Percentiles rank a stretch among this genome's conserved stretches.
These are phyloP conservation scores for Alexandromys fortis DNA, from an alignment of 2,113 vertebrate species.

Conservation along the genomic window DNA sequence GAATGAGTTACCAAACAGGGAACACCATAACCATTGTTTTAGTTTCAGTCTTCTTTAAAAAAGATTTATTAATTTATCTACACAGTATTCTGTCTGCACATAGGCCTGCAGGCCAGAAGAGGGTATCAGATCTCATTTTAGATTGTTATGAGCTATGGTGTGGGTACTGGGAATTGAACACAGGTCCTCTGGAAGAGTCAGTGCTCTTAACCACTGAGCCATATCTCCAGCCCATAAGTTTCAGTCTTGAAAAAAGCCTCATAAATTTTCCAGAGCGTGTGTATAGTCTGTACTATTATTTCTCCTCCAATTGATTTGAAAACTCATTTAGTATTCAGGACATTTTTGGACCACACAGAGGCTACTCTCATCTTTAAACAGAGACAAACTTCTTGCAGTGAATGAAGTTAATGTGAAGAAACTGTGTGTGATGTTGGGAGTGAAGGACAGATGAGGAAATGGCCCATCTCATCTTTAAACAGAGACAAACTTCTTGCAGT, in stretches of 20 bases:
- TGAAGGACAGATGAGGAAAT: background rate
- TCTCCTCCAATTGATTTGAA: slow-evolving; percentile 11
- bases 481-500: background rate
- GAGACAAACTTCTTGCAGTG: background rate
- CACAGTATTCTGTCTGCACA: too few relatives aligned
- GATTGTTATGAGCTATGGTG: too few relatives aligned
- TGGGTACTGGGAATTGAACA: too few relatives aligned
- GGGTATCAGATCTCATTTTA: too few relatives aligned
- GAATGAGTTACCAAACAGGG: background rate
- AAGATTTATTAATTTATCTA: too few relatives aligned
- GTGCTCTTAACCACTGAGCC: too few relatives aligned
- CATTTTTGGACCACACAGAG: background rate
- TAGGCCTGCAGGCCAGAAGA: too few relatives aligned
- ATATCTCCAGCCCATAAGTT: too few relatives aligned
- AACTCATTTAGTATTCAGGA: background rate
- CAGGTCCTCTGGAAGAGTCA: too few relatives aligned
- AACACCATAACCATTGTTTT: background rate
- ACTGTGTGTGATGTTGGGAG: too few relatives aligned
- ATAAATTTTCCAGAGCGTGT: background rate
- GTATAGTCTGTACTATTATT: background rate
- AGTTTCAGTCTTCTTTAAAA: background rate
- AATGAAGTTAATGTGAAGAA: background rate
- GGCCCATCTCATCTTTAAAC: background rate
- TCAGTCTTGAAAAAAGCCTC: background rate
- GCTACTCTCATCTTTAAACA: background rate